phyloP scores from a whole-genome alignment of 2,888 invertebrate species.

The Mesorhabditis spiculigera region DNA sequence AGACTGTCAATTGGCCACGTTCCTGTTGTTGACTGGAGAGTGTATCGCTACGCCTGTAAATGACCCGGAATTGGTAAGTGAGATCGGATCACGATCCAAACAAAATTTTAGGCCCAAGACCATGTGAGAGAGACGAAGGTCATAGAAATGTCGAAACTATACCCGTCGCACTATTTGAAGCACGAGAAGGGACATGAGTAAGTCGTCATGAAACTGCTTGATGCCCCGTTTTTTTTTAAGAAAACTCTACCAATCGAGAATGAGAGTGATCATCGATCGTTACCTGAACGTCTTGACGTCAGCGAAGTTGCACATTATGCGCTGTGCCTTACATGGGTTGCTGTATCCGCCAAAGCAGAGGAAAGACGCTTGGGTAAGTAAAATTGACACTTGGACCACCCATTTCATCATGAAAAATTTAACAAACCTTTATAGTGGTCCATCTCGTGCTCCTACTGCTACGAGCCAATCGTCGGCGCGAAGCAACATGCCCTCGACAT shows the following conservation, averaged over 20 bases:
- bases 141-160: not conserved
- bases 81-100: too few species aligned
- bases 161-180: not conserved
- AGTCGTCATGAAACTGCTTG: not conserved
- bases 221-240: not conserved
- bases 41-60: not conserved
- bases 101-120: not conserved
- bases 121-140: not conserved
- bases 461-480: slow-evolving; percentile 2
- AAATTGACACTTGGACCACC: not conserved
- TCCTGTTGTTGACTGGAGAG: not conserved
- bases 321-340: slow-evolving; percentile 1
- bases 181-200: not conserved
- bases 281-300: not conserved
- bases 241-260: not conserved
- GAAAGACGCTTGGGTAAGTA: slow-evolving; percentile 2
- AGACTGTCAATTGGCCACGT: not conserved
- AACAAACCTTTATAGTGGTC: not conserved
- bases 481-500: not conserved
- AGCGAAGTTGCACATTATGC: not conserved
- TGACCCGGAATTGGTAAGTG: not conserved
- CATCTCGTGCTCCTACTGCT: not conserved
- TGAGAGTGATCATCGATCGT: slow-evolving; percentile 1
- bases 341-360: slow-evolving; percentile 6
- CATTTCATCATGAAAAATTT: not conserved